These are phyloP conservation scores for Alexandromys fortis DNA, from an alignment of 2,113 vertebrate species.

Conservation along the genomic window DNA sequence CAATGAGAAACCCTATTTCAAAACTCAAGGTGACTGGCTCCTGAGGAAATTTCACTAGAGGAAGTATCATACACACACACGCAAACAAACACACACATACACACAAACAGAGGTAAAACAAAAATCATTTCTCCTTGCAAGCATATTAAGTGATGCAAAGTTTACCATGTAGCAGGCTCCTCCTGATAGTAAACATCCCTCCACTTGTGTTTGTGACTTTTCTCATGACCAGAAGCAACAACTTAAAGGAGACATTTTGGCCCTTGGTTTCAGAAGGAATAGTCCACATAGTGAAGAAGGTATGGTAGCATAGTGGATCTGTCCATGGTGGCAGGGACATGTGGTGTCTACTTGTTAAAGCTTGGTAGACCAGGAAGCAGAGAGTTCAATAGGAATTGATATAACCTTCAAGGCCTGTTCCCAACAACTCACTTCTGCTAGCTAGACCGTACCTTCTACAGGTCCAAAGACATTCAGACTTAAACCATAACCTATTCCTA, in stretches of 20 bases:
- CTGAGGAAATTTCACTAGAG: background rate
- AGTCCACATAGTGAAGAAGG: background rate
- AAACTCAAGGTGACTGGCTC: background rate
- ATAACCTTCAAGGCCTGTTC: background rate
- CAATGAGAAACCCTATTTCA: background rate
- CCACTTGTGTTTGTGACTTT: background rate
- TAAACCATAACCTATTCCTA: background rate
- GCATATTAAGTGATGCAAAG: background rate
- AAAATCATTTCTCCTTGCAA: background rate
- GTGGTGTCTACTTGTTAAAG: background rate
- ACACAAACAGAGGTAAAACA: background rate
- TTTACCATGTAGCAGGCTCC: background rate
- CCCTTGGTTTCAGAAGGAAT: background rate
- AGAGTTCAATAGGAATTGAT: background rate
- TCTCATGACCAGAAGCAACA: background rate
- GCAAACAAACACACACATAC: background rate
- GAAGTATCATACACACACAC: background rate
- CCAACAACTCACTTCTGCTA: too few relatives aligned
- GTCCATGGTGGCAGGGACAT: background rate
- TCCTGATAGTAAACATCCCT: background rate
- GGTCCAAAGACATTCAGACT: background rate
- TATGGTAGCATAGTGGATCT: background rate
- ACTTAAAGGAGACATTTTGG: background rate
- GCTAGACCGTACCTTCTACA: too few relatives aligned
- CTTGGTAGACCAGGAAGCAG: background rate